Conservation (phyloP, 2,113 vertebrate species). For the Peromyscus leucopus region DNA sequence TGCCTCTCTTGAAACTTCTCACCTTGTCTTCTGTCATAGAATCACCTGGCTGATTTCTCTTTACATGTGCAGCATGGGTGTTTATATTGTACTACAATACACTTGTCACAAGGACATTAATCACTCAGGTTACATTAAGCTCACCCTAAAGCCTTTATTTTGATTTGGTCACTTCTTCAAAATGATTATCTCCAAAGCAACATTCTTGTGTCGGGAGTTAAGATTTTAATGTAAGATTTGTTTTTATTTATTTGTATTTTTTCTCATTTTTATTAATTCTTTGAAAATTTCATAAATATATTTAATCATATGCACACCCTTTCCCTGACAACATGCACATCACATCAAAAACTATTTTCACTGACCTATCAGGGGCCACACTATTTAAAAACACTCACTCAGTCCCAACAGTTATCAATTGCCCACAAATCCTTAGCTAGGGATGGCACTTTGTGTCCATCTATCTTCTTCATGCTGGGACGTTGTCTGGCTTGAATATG, state of each 20-base stretch:
- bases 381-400: neutral
- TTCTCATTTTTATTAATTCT: neutral
- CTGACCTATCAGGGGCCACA: neutral
- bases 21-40: neutral
- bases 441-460: neutral
- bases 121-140: neutral
- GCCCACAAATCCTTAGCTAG: neutral
- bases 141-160: neutral
- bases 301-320: neutral
- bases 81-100: neutral
- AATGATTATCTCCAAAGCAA: neutral
- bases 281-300: neutral
- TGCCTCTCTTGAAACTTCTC: neutral
- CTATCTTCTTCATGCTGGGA: too few species aligned
- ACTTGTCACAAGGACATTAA: neutral
- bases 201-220: neutral
- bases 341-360: neutral
- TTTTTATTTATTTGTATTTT: neutral
- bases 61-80: fast-evolving
- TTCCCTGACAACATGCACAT: neutral
- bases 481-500: neutral
- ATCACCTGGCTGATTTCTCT: neutral
- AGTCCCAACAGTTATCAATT: too few species aligned
- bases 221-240: neutral
- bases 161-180: neutral